Percentiles rank a stretch among this genome's conserved stretches.
Evolutionary conservation across 37 sponge, comb jelly and placozoan genomes (phyloP).

Genomic region (Beroe ovata): DNA sequence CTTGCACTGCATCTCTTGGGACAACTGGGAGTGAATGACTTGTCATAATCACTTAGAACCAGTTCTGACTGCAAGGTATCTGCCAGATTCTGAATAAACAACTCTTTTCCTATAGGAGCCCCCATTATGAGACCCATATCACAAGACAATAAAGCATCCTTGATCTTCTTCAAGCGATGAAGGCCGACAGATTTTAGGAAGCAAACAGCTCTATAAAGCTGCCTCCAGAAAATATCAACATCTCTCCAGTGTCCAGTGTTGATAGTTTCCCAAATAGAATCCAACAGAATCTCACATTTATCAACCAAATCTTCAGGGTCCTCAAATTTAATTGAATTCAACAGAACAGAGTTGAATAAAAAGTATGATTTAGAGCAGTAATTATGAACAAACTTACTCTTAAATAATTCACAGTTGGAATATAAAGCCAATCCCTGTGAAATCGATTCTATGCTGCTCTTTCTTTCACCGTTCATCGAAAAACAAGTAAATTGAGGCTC

Average conservation of each 20-base stretch:
- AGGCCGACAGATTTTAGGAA: conserved; percentile 70
- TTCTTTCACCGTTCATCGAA: too few species aligned
- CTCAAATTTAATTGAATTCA: not conserved
- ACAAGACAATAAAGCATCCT: conserved; percentile 70
- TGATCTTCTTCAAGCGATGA: not conserved
- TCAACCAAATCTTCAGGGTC: not conserved
- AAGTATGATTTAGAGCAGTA: not conserved
- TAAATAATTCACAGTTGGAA: not conserved
- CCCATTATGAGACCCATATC: conserved; percentile 94
- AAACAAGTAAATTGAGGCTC: too few species aligned
- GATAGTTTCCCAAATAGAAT: conserved; percentile 85
- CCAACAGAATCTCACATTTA: conserved; percentile 62
- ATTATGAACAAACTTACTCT: not conserved
- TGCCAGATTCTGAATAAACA: conserved; percentile 14
- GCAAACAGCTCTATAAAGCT: conserved; percentile 71
- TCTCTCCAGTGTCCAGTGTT: conserved; percentile 90
- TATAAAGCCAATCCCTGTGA: not conserved
- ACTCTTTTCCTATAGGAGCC: conserved; percentile 74
- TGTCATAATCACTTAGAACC: not conserved
- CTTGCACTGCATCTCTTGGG: not conserved
- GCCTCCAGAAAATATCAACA: conserved; percentile 77
- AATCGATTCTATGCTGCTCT: too few species aligned
- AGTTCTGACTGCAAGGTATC: not conserved
- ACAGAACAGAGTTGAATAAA: not conserved
- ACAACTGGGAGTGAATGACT: too few species aligned